Evolutionary conservation across 2,113 vertebrate species (phyloP), one percentile per base, ranked within the genome.

Genomic region (Pollimyrus isidori): DNA sequence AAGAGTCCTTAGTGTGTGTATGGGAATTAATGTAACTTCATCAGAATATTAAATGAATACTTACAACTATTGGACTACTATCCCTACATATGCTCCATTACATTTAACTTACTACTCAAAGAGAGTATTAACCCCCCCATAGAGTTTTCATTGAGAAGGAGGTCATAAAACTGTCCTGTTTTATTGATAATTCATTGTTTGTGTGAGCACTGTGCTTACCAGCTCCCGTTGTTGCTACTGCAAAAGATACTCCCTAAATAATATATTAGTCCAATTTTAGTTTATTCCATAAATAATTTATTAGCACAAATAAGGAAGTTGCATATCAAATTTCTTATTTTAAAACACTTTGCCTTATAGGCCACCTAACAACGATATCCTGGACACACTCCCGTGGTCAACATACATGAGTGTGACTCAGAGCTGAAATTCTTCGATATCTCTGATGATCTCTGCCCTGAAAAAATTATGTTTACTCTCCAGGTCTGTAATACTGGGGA

Each of bases 401-500:
- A 76, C 30, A 76, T 39, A 42, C 13, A 35, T 17, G 35, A 76
- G 35, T 76, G 35, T 76, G 69, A 39, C 69, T 19, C 19, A 42
- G 17, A 80, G 42, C 30, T 84, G 39, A 45, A 46, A 83, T 7
- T 42, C 39, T 42, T 39, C 19, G 39, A 45, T 82, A 23, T 45
- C 76, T 82, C 30, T 2, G 39, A 23, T 48, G 82, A n/a, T 84
- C 39, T 48, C 7, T 3, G 3, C 4, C 45, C 9, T 84, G 82
- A 45, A 7, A 5, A 11, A 48, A 48, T 48, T 23, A 9, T 46
- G 42, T 80, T 84, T 84, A 2, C 42, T 9, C 82, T 2, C 76
- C 91, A 99, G 98, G 98, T 99, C 21, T 97, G 96, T 90, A 97
- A 99, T 94, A 98, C 97, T 0, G 98, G 98, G 0, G 98, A 99